phyloP scores from a whole-genome alignment of 2,797 vertebrate genomes.

The Ptychadena robeensis region DNA sequence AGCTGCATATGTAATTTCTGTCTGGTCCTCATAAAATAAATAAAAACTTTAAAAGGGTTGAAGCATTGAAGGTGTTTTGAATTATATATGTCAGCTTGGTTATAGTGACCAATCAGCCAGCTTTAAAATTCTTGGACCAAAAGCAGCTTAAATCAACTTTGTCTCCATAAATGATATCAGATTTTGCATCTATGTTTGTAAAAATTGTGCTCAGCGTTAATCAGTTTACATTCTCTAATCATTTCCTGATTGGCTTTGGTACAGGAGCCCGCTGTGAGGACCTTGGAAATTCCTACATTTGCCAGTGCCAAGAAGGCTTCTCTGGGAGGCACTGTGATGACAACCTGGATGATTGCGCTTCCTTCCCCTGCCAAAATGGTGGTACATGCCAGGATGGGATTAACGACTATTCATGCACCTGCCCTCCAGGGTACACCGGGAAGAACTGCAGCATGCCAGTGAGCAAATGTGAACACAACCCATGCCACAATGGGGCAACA shows the following conservation, averaged over 20 bases:
- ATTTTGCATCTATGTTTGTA: background rate
- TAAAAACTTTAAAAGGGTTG: background rate
- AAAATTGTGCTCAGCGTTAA: background rate
- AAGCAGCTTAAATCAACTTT: no score
- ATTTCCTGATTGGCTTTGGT: slow-evolving; percentile 60
- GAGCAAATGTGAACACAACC: slow-evolving; percentile 88
- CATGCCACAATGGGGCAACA: slow-evolving; percentile 96
- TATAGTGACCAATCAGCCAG: no score
- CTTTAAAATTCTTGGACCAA: no score
- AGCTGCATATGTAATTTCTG: background rate
- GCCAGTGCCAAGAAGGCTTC: slow-evolving; percentile 90
- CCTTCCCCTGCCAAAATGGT: slow-evolving; percentile 88
- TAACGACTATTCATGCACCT: slow-evolving; percentile 88
- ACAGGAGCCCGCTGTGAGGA: slow-evolving; percentile 90
- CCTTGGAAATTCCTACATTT: slow-evolving; percentile 90
- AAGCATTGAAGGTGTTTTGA: background rate
- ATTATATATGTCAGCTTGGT: background rate
- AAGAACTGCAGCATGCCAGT: slow-evolving; percentile 91
- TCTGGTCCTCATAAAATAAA: background rate
- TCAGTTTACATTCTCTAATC: slow-evolving; percentile 11
- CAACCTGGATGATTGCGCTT: slow-evolving; percentile 83
- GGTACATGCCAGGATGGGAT: slow-evolving; percentile 90
- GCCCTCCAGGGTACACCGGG: slow-evolving; percentile 90
- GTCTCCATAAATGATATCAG: background rate
- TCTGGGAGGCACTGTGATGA: slow-evolving; percentile 88